Base-by-base conservation (phyloP, 2,113 vertebrate species). In the Cichladusa arquata region DNA sequence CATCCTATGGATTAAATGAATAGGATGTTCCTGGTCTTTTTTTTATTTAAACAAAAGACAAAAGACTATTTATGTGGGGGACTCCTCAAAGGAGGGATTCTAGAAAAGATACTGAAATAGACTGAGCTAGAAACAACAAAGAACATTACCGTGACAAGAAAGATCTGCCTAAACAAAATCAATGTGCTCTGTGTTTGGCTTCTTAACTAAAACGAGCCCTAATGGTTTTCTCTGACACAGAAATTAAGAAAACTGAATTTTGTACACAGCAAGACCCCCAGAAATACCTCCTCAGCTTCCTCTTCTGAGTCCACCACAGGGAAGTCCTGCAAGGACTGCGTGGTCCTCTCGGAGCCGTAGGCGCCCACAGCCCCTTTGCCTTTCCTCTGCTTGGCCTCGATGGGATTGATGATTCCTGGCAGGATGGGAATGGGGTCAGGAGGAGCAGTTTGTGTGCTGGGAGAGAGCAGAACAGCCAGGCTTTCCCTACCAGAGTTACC, bases 291-390 rank as follows among this genome's bases (percentile, higher is more conserved):
- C 54, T 99, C 99, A 4, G 99, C 98, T 73, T 99, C 99, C 50
- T 99, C 99, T 22, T 99, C 99, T 0, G 99, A 99, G 96, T 99
- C 99, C 7, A 98, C 98, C 29, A 98, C 97, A 6, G 99, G 99
- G 86, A 99, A 99, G 93, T 99, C 99, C 48, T 99, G 98, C 94
- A 99, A 90, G 25, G 99, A 99, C 97, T 99, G 99, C 4, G 97
- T 88, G 53, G 99, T 99, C 79, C 99, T 98, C 51, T 99, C 99
- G 0, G 98, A 99, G 67, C 99, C 99, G 0, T 99, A 99, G 0
- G 99, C 99, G 3, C 99, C 99, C n/a, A 99, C 99, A 0, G 99
- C 99, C n/a, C 99, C 99, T 95, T 99, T 99, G 16, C 99, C 99
- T 95, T 99, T 99, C 33, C 99, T 98, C 84, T 99, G 97, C n/a